Evolutionary conservation across 2,797 vertebrate genomes (phyloP), one percentile per base, ranked within the genome.

Genomic region (Nannoperca australis): DNA sequence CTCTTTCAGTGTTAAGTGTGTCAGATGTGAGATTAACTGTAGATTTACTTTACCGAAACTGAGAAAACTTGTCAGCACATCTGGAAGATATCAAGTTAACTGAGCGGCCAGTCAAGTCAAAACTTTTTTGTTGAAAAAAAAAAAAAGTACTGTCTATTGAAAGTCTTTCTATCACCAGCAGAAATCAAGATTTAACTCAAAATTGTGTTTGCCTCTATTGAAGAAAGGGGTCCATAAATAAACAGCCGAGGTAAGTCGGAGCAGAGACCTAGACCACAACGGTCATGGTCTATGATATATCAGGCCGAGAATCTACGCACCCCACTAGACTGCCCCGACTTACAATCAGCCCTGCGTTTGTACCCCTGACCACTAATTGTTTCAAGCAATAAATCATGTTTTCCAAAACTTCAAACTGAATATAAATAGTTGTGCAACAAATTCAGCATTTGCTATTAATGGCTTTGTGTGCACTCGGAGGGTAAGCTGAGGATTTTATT

Each of bases 31-130:
- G 83, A 83, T 90, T 77, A 88, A 70, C 73, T 70, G 40, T 63
- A 67, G 71, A 81, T 89, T 89, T 75, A 76, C 63, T 73, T 79
- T 55, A 51, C 51, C 78, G 72, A 87, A 90, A 89, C 87, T 86
- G 77, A 86, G 81, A 88, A 91, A 92, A 88, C 85, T 84, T 86
- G 88, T 89, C 89, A 82, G 91, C 86, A 94, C 95, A 94, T 95
- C 92, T 95, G 94, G 93, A 93, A 92, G 74, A 77, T 89, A 94
- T 94, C 89, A 91, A 88, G 82, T 86, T 74, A 86, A 90, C 88
- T 32, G 64, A 91, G 84, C 79, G 45, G 90, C 88, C 79, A 81
- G 86, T 92, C 85, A 83, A 90, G 83, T 91, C 79, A 73, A 89
- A 93, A 91, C 82, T 71, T 86, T 81, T 82, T 78, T 22, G 13